Evolutionary conservation across 2,113 vertebrate species (phyloP), one percentile per base, ranked within the genome.

Genomic region (Chauna torquata): DNA sequence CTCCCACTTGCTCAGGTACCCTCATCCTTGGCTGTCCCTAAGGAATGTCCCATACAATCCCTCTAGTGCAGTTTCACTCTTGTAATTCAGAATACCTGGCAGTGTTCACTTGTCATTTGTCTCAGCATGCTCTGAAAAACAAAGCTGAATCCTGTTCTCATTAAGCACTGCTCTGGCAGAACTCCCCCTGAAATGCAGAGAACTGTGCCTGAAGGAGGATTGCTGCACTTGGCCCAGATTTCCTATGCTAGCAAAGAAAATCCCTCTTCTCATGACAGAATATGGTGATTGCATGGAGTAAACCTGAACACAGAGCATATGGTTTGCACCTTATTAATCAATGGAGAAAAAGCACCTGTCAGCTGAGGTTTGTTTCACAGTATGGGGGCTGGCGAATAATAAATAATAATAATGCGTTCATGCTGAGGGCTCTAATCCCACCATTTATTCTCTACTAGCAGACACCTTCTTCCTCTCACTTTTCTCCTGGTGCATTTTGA

Each of bases 401-500:
- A 96, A 96, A 96, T 95, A 97, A 95, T 78, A 92, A 95, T 96
- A 96, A 90, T 64, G 78, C 71, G 87, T 90, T 97, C 91, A 52
- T 93, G 93, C 92, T 94, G 96, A 95, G 93, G 89, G 42, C 74
- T 92, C 84, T 97, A 92, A 97, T 97, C 81, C 85, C n/a, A 11
- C 59, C 88, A 72, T 92, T 89, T 88, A 76, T 82, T 84, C n/a
- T 91, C 69, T 25, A 19, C 65, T 36, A 86, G 92, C 74, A 44
- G 91, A 80, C 62, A 91, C 75, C 68, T 89, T 52, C 85, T 92
- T 94, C 47, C 84, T 95, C 77, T 94, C 40, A 19, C 82, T 86
- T 94, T 92, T 81, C 55, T 90, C 36, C 50, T 87, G 57, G 25
- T 66, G 47, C 47, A 55, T 90, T 91, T 95, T 92, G 80, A 88